A percentile compares a stretch with the other conserved stretches of the same genome.
phyloP scores from a whole-genome alignment of 2,888 invertebrate species.

The Lymantria monacha region DNA sequence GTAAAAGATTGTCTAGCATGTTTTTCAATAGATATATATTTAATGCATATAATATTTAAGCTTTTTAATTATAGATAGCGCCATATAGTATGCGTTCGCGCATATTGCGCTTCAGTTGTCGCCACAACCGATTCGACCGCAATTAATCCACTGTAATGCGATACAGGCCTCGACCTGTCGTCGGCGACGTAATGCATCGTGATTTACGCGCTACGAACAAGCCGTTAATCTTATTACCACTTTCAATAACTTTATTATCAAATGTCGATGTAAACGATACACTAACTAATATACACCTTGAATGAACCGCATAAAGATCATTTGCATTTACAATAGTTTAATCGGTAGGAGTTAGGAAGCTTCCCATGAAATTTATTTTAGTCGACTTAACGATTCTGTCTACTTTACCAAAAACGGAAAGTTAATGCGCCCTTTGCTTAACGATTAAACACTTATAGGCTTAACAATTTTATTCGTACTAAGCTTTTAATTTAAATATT shows the following conservation, averaged over 20 bases:
- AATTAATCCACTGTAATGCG: slow-evolving; percentile 79
- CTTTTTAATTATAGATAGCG: not conserved
- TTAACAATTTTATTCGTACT: slow-evolving; percentile 46
- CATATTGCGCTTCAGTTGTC: slow-evolving; percentile 57
- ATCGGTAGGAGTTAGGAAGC: slow-evolving; percentile 58
- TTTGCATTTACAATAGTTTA: slow-evolving; percentile 44
- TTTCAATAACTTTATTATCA: slow-evolving; percentile 80
- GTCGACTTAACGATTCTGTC: slow-evolving; percentile 72
- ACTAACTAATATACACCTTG: slow-evolving; percentile 64
- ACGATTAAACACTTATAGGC: slow-evolving; percentile 56
- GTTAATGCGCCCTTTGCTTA: slow-evolving; percentile 60
- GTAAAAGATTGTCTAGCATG: too few relatives aligned
- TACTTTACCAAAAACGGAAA: slow-evolving; percentile 63
- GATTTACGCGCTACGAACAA: slow-evolving; percentile 74
- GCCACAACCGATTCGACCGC: slow-evolving; percentile 58
- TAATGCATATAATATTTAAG: not conserved
- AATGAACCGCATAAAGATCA: slow-evolving; percentile 46
- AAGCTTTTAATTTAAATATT: slow-evolving; percentile 41
- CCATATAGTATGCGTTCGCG: slow-evolving; percentile 41
- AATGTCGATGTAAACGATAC: slow-evolving; percentile 47
- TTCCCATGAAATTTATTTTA: slow-evolving; percentile 75
- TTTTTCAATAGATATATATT: too few relatives aligned
- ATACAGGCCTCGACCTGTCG: slow-evolving; percentile 70
- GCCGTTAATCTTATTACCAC: slow-evolving; percentile 81
- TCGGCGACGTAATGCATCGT: slow-evolving; percentile 77